Base-by-base conservation (phyloP, 2,888 invertebrate species). In the Oegoconia quadripuncta region DNA sequence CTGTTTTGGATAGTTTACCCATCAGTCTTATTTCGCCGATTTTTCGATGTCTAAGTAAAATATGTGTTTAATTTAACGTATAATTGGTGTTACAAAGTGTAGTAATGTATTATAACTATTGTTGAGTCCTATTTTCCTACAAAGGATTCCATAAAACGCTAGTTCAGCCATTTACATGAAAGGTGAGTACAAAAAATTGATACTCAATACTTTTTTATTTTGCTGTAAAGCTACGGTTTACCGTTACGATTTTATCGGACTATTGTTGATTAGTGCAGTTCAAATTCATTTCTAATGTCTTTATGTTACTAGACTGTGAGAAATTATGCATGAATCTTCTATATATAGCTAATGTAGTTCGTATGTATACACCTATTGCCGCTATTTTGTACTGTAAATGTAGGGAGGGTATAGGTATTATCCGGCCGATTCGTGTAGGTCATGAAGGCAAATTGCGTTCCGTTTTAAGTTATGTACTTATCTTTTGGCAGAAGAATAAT, bases 161-260 rank as follows among this genome's bases (percentile, higher is more conserved):
- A 59, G 69, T 74, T 81, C 84, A 84, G 81, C 86, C 86, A 87
- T 86, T 87, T 87, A 87, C 86, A 87, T 84, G 86, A 86, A 81
- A 80, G 84, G 86, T 80, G 75, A 86, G 86, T 79, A 79, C 78
- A 87, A 87, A 87, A 87, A 87, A 84, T 75, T 75, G 64, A 73
- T 77, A 74, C 76, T 71, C 61, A 59, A 65, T 65, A 70, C 76
- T 84, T 83, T 76, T 84, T 72, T 68, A 60, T 56, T 65, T 65
- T 63, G 66, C 62, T 68, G 38, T 62, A 53, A 50, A 57, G 61
- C 56, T 50, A 55, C 52, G 49, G 56, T 65, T 69, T 59, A 55
- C 49, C 53, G 36, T 51, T 58, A 48, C 54, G 52, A 50, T 56
- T 55, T 48, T 55, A 40, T 17, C 37, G 41, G 38, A 43, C 38